Conservation (phyloP, 2,797 vertebrate species). For the Mus minutoides region DNA sequence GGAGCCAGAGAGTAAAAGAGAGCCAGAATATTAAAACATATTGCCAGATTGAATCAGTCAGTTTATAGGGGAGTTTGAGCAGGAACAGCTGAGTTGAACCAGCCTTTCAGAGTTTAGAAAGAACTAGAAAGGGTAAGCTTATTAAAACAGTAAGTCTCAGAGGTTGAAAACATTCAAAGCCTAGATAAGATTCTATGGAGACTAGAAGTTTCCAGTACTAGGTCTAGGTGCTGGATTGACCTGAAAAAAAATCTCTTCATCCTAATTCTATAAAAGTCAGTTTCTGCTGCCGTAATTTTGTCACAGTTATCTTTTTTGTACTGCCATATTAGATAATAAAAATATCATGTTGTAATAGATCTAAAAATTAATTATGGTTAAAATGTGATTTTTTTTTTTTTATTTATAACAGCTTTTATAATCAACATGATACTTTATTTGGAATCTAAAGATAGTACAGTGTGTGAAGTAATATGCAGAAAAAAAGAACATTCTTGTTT, state of each 20-base stretch:
- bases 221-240: background rate
- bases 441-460: slow-evolving; percentile 51
- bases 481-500: background rate
- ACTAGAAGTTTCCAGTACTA: background rate
- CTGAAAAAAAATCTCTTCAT: background rate
- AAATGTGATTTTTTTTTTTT: slow-evolving; percentile 42
- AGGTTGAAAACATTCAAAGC: background rate
- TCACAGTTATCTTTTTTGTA: background rate
- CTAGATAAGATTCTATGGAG: background rate
- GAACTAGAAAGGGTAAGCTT: background rate
- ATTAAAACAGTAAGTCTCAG: background rate
- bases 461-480: slow-evolving; percentile 43
- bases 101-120: background rate
- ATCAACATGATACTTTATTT: slow-evolving; percentile 54
- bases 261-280: background rate
- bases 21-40: background rate
- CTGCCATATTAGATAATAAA: slow-evolving; percentile 10
- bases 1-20: background rate
- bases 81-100: background rate
- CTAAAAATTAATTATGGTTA: slow-evolving; percentile 53
- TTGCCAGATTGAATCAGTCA: background rate
- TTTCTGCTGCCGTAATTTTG: background rate
- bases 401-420: slow-evolving; percentile 60
- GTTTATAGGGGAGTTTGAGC: background rate
- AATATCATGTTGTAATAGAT: slow-evolving; percentile 35